Evolutionary conservation across 1,140 invertebrate species (phyloP).

Genomic region (Pteromalus puparum): DNA sequence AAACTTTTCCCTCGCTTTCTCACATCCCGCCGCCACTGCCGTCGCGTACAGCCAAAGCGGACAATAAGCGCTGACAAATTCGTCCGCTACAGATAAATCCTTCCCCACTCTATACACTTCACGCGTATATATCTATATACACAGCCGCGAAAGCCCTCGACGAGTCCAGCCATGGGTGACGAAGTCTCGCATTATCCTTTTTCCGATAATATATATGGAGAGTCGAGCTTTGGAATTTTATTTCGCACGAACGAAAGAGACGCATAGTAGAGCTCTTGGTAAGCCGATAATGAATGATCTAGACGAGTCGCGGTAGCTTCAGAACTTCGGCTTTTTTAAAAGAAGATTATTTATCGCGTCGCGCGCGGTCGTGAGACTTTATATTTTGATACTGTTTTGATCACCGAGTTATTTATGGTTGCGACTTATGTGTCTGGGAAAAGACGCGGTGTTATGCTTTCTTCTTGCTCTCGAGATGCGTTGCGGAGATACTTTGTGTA

Average conservation of each 20-base stretch:
- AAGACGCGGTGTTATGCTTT: neutral
- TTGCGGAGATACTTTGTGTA: neutral
- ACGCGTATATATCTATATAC: neutral
- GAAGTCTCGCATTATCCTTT: neutral
- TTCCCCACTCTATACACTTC: neutral
- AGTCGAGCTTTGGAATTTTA: neutral
- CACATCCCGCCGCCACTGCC: neutral
- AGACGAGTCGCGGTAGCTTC: neutral
- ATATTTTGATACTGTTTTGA: constrained; percentile 26
- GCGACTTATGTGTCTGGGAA: neutral
- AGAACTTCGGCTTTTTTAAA: constrained; percentile 13
- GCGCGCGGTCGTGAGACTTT: neutral
- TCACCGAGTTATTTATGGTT: constrained; percentile 7
- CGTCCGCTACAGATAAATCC: neutral
- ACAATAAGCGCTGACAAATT: constrained; percentile 4
- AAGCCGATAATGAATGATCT: constrained; percentile 29
- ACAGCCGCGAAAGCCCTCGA: neutral
- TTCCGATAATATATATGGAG: neutral
- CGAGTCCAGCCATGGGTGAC: neutral
- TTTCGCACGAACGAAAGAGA: neutral
- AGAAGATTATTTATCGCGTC: constrained; percentile 8
- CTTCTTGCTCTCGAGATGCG: neutral
- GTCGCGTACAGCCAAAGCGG: neutral
- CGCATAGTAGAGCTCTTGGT: neutral
- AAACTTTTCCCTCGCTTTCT: neutral